Base-by-base conservation (phyloP, 2,888 invertebrate species). In the Choreutis nemorana region DNA sequence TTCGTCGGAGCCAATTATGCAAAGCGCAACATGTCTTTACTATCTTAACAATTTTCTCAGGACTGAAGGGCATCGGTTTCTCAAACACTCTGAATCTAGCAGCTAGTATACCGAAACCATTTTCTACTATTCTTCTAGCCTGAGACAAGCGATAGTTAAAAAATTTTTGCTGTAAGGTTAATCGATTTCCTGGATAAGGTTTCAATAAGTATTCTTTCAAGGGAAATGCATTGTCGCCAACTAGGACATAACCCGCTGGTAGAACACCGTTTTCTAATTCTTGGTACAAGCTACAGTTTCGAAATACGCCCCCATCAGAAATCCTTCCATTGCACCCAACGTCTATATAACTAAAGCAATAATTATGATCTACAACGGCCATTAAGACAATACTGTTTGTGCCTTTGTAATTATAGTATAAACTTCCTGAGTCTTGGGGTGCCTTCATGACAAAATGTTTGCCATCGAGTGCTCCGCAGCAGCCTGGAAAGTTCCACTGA, bases 281-380 rank as follows among this genome's bases (percentile, higher is more conserved):
- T 26, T 29, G 29, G 27, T 34, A n/a, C 31, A 45, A 31, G 14
- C 20, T 26, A 37, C 35, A 41, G 16, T 37, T 30, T 10, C 31
- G 34, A 32, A 47, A 46, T 18, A 48, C 41, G 13, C 42, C 42
- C 18, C 44, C 41, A 39, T 46, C 41, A 11, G 44, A 40, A 28
- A 31, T 29, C 27, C 40, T 27, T 12, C 40, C 40, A 29, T 37
- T 37, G n/a, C 29, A 32, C 10, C 40, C 40, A 21, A 42, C 30
- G 24, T 42, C 36, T n/a, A 41, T 26, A 25, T 33, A 36, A 27
- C 23, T 15, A 32, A 41, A 39, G 25, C 32, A 32, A 24, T 42
- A 39, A 18, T 39, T 26, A 28, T 32, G 16, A 22, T 36, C 34
- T 16, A 16, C 39, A 5, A 37, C 9, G 8, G 32, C 35, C 33